Evolutionary conservation across 2,113 vertebrate genomes (phyloP), one percentile per base, ranked within the genome.

Genomic region (Catagonus wagneri): DNA sequence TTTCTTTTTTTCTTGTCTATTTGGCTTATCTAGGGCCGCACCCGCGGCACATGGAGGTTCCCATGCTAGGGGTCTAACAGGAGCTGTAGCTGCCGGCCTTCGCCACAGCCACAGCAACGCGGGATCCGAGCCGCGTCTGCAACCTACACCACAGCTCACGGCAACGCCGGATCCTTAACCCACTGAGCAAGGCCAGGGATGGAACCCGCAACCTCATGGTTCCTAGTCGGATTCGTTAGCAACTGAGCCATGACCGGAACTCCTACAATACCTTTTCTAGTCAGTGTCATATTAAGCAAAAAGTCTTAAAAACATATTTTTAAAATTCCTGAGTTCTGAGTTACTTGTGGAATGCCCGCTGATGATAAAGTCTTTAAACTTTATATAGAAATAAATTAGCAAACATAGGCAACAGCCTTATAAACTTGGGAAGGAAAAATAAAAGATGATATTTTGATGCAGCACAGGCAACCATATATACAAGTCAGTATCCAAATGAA

Each of bases 1-100:
- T 84, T 93, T 71, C 84, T 27, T 68, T 65, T 92, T 84, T 93
- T 71, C 84, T 27, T 87, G 2, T 79, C 13, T n/a, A n/a, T n/a
- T n/a, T n/a, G n/a, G n/a, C n/a, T n/a, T n/a, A n/a, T n/a, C n/a
- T n/a, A n/a, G n/a, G n/a, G n/a, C n/a, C n/a, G n/a, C n/a, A n/a
- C n/a, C n/a, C n/a, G n/a, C n/a, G n/a, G n/a, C n/a, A n/a, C n/a
- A n/a, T n/a, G n/a, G n/a, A n/a, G n/a, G n/a, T n/a, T n/a, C n/a
- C n/a, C n/a, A n/a, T n/a, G n/a, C n/a, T n/a, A n/a, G n/a, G n/a
- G n/a, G n/a, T n/a, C n/a, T n/a, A n/a, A n/a, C n/a, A n/a, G n/a
- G n/a, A n/a, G n/a, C n/a, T n/a, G n/a, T n/a, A n/a, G n/a, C n/a
- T n/a, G n/a, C n/a, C n/a, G n/a, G n/a, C n/a, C n/a, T n/a, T n/a